Evolutionary conservation across 2,888 invertebrate species (phyloP).

Genomic region (Anarsia innoxiella): DNA sequence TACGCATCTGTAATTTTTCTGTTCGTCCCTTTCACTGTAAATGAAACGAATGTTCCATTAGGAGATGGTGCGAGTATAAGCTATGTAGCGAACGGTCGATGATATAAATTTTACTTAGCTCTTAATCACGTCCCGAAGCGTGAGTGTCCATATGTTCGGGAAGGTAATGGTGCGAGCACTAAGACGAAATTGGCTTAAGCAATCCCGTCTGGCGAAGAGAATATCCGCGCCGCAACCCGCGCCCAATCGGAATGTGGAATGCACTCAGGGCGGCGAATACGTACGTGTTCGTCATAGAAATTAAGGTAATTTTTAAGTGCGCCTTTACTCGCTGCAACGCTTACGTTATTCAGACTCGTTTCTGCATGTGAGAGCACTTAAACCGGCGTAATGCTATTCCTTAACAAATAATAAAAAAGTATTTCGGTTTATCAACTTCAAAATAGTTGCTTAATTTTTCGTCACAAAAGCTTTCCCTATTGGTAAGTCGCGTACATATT

Average conservation of each 20-base stretch:
- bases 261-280: conserved; percentile 41
- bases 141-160: conserved; percentile 41
- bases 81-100: conserved; percentile 33
- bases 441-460: too few species aligned
- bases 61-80: conserved; percentile 37
- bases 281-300: conserved; percentile 71
- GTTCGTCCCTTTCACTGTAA: conserved; percentile 30
- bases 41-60: conserved; percentile 44
- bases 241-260: conserved; percentile 30
- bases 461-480: too few species aligned
- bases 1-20: conserved; percentile 20
- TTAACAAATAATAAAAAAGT: conserved; percentile 70
- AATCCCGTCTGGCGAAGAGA: conserved; percentile 39
- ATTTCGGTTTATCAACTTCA: too few species aligned
- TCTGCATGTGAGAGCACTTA: conserved; percentile 61
- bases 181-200: conserved; percentile 63
- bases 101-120: conserved; percentile 62
- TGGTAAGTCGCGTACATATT: too few species aligned
- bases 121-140: conserved; percentile 56
- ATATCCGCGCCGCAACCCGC: conserved; percentile 10
- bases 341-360: conserved; percentile 58
- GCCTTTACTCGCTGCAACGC: conserved; percentile 62
- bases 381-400: conserved; percentile 59
- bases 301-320: conserved; percentile 69
- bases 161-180: conserved; percentile 56